A percentile compares a stretch with the other conserved stretches of the same genome.
phyloP scores from a whole-genome alignment of 92 coral and sea anemone genomes.

The Epizoanthus illoricatus region DNA sequence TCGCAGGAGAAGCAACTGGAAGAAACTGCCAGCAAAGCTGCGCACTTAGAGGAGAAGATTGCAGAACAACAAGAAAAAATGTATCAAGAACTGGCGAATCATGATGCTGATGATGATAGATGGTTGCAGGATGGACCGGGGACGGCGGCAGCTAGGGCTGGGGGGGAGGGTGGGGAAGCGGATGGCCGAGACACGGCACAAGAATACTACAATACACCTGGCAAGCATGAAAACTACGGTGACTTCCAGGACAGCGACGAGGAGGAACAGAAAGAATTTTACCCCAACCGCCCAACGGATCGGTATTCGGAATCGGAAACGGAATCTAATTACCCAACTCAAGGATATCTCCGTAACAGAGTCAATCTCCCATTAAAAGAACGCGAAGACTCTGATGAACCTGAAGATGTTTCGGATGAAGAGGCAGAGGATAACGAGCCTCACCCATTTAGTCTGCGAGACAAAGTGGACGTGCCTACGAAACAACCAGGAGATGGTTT shows the following conservation, averaged over 20 bases:
- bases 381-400: conserved; percentile 3
- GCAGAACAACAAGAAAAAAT: conserved; percentile 84
- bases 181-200: conserved; percentile 53
- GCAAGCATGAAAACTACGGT: conserved; percentile 69
- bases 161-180: conserved; percentile 50
- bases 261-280: conserved; percentile 49
- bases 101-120: conserved; percentile 49
- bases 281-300: neutral
- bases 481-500: neutral
- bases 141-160: neutral
- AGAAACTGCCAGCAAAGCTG: conserved; percentile 74
- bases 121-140: conserved; percentile 17
- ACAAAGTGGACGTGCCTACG: conserved; percentile 36
- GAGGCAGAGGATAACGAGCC: conserved; percentile 39
- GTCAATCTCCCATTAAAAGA: conserved; percentile 15
- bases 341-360: conserved; percentile 16
- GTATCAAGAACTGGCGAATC: conserved; percentile 63
- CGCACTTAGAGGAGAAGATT: conserved; percentile 86
- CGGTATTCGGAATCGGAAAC: conserved; percentile 9
- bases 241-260: conserved; percentile 89
- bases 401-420: neutral
- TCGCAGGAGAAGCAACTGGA: conserved; percentile 48
- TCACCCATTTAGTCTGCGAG: conserved; percentile 44
- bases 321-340: conserved; percentile 6
- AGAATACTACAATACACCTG: conserved; percentile 27